These are phyloP conservation scores for Ptychodera flava DNA, from an alignment of 35 echinoderm and acorn worm genomes.

Conservation along the genomic window DNA sequence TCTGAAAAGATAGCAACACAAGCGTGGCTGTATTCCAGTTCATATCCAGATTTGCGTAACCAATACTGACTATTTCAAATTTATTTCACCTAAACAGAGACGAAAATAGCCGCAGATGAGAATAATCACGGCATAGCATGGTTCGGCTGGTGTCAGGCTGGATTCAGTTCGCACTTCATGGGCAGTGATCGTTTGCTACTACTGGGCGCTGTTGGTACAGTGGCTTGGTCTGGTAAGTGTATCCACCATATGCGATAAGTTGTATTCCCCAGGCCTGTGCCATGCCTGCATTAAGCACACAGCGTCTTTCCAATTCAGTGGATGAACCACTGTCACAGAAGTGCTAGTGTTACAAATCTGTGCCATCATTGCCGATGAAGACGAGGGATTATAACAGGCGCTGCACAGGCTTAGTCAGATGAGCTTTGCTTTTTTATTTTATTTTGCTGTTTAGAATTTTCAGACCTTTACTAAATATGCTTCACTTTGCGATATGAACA, in stretches of 20 bases:
- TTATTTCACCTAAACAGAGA: too few relatives aligned
- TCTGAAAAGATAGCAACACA: too few relatives aligned
- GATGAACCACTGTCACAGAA: not conserved
- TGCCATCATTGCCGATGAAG: not conserved
- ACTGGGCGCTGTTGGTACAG: constrained; percentile 82
- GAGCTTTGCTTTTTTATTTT: not conserved
- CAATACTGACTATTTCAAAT: too few relatives aligned
- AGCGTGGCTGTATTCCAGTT: too few relatives aligned
- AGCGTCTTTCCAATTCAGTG: not conserved
- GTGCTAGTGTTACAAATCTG: not conserved
- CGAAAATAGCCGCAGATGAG: constrained; percentile 73
- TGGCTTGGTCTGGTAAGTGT: constrained; percentile 94
- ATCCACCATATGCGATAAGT: not conserved
- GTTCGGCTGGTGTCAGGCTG: constrained; percentile 98
- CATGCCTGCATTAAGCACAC: not conserved
- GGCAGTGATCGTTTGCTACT: constrained; percentile 56
- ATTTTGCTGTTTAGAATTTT: too few relatives aligned
- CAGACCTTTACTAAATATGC: too few relatives aligned
- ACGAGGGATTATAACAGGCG: not conserved
- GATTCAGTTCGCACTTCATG: constrained; percentile 83
- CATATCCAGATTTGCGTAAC: too few relatives aligned
- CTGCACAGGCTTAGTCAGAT: not conserved
- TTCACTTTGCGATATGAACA: too few relatives aligned
- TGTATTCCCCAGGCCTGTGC: not conserved
- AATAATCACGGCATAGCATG: constrained; percentile 73